phyloP scores from a whole-genome alignment of 2,888 invertebrate species.

The Xylophagus ater region DNA sequence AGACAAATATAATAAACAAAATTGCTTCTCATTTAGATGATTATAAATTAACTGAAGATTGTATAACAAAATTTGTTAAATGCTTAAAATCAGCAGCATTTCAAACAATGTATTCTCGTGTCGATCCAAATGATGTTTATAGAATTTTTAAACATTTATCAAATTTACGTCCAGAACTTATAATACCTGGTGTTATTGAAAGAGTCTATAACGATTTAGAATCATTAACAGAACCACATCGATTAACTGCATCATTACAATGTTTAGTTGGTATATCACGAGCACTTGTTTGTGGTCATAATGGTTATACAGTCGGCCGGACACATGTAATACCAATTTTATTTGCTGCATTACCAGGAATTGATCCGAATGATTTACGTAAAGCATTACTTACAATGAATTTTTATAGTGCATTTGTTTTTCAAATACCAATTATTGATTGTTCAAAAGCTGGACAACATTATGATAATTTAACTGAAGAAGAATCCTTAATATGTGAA shows the following conservation, averaged over 20 bases:
- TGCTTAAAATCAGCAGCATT: constrained; percentile 62
- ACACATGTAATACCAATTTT: constrained; percentile 72
- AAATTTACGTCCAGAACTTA: constrained; percentile 64
- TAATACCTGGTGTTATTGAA: constrained; percentile 74
- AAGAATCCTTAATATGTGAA: constrained; percentile 63
- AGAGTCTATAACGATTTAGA: constrained; percentile 69
- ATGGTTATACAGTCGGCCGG: constrained; percentile 61
- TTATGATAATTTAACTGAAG: constrained; percentile 60
- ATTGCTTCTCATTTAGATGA: constrained; percentile 47
- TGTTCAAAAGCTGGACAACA: constrained; percentile 64
- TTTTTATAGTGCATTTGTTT: constrained; percentile 63
- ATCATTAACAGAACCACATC: constrained; percentile 81
- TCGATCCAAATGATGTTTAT: constrained; percentile 51
- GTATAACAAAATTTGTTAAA: constrained; percentile 70
- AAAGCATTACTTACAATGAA: constrained; percentile 67
- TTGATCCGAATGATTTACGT: constrained; percentile 78
- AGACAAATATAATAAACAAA: too few species aligned
- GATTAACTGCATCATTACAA: constrained; percentile 59
- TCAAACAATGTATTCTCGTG: constrained; percentile 68
- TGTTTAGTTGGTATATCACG: constrained; percentile 59
- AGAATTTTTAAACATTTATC: constrained; percentile 64
- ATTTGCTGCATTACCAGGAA: constrained; percentile 70
- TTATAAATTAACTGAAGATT: constrained; percentile 62
- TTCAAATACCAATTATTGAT: constrained; percentile 73
- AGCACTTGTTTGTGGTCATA: constrained; percentile 43